phyloP scores from a whole-genome alignment of 2,888 invertebrate species.

The Lacanobia wlatinum region DNA sequence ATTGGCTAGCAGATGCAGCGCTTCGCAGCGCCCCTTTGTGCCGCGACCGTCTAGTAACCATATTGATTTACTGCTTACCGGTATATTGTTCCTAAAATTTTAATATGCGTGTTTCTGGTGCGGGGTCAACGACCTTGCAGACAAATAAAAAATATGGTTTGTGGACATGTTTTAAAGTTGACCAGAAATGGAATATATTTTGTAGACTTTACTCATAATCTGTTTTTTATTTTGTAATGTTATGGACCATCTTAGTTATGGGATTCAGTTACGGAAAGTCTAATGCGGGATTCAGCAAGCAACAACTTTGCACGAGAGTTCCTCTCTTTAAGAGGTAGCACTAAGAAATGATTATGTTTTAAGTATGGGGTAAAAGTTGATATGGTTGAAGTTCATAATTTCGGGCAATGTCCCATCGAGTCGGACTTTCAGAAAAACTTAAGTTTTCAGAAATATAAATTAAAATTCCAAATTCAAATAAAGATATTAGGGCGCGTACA shows the following conservation, averaged over 20 bases:
- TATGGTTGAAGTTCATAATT: no score
- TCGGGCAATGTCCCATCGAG: no score
- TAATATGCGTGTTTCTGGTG: conserved; percentile 63
- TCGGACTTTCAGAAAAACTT: background rate
- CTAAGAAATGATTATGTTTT: no score
- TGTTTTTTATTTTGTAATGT: background rate
- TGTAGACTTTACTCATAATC: background rate
- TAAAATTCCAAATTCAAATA: background rate
- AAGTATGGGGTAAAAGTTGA: no score
- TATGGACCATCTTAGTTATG: background rate
- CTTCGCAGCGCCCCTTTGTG: conserved; percentile 83
- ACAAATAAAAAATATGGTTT: conserved; percentile 30
- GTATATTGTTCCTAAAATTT: conserved; percentile 70
- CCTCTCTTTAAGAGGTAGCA: no score
- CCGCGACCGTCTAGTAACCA: conserved; percentile 81
- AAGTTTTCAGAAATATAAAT: background rate
- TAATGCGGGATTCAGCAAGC: no score
- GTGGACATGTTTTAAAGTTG: conserved; percentile 17
- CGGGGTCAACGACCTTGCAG: conserved; percentile 39
- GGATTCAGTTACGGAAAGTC: no score
- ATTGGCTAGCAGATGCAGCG: conserved; percentile 88
- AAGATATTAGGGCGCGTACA: conserved; percentile 12
- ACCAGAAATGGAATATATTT: conserved; percentile 4
- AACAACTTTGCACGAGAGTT: no score
- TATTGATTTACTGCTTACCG: conserved; percentile 81